Conservation (phyloP, 1,140 invertebrate genomes). For the Phenacoccus solenopsis region DNA sequence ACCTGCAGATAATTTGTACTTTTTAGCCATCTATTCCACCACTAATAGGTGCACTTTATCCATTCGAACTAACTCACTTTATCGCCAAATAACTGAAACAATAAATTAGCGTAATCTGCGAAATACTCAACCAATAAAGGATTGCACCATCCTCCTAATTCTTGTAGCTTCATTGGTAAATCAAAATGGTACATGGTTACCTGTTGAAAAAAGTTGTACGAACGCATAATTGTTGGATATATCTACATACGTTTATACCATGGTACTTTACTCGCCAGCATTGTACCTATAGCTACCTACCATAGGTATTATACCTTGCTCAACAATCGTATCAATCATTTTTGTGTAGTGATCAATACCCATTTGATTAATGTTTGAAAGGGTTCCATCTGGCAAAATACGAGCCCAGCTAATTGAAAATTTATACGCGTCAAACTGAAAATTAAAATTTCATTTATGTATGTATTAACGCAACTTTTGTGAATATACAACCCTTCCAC, state of each 20-base stretch:
- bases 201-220: slow-evolving; percentile 24
- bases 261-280: too few relatives aligned
- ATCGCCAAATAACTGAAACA: slow-evolving; percentile 39
- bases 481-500: too few relatives aligned
- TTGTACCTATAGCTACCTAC: slow-evolving; percentile 36
- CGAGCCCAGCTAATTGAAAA: slow-evolving; percentile 52
- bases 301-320: slow-evolving; percentile 40
- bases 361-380: slow-evolving; percentile 40
- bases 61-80: slow-evolving; percentile 29
- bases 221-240: neutral
- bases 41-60: too few relatives aligned
- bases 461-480: too few relatives aligned
- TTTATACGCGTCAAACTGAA: slow-evolving; percentile 41
- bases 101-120: slow-evolving; percentile 38
- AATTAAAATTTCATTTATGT: too few relatives aligned
- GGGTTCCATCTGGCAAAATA: slow-evolving; percentile 43
- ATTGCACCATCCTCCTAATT: slow-evolving; percentile 47
- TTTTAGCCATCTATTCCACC: too few relatives aligned
- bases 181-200: slow-evolving; percentile 42
- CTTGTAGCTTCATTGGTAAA: slow-evolving; percentile 37
- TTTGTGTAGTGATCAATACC: slow-evolving; percentile 40
- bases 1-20: slow-evolving; percentile 28
- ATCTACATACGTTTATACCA: neutral
- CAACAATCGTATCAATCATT: slow-evolving; percentile 36
- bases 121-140: slow-evolving; percentile 41